phyloP scores from a whole-genome alignment of 2,888 invertebrate species.

The Keiferia lycopersicella region DNA sequence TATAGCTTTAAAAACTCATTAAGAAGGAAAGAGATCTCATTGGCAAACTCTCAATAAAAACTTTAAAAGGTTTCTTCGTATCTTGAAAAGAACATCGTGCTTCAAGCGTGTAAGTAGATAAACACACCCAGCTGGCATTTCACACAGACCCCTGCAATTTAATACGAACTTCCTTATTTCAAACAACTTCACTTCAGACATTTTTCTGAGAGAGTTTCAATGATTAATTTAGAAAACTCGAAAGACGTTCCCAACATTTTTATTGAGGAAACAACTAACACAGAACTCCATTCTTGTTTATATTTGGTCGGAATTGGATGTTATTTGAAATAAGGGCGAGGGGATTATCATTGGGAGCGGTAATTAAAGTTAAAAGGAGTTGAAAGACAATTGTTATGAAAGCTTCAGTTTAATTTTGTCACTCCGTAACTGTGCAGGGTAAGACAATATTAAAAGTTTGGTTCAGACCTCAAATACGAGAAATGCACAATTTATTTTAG shows the following conservation, averaged over 20 bases:
- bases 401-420: constrained; percentile 1
- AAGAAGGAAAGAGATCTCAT: constrained; percentile 11
- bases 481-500: constrained; percentile 15
- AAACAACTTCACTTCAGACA: constrained; percentile 14
- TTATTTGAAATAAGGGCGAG: constrained; percentile 16
- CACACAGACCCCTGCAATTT: constrained; percentile 15
- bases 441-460: constrained; percentile 3
- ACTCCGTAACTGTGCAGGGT: constrained; percentile 8
- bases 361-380: constrained; percentile 20
- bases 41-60: constrained; percentile 4
- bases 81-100: constrained; percentile 6
- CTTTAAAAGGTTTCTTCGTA: constrained; percentile 5
- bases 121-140: constrained; percentile 8
- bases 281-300: constrained; percentile 10
- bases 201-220: constrained; percentile 13
- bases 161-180: constrained; percentile 17
- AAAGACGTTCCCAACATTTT: constrained; percentile 4
- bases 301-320: constrained; percentile 1
- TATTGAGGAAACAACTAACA: constrained; percentile 13
- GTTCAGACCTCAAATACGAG: constrained; percentile 8
- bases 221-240: constrained; percentile 2
- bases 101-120: constrained; percentile 1
- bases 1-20: constrained; percentile 1
- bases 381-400: constrained; percentile 16
- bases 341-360: constrained; percentile 11